phyloP scores from a whole-genome alignment of 2,797 vertebrate genomes.

The Spatula clypeata region DNA sequence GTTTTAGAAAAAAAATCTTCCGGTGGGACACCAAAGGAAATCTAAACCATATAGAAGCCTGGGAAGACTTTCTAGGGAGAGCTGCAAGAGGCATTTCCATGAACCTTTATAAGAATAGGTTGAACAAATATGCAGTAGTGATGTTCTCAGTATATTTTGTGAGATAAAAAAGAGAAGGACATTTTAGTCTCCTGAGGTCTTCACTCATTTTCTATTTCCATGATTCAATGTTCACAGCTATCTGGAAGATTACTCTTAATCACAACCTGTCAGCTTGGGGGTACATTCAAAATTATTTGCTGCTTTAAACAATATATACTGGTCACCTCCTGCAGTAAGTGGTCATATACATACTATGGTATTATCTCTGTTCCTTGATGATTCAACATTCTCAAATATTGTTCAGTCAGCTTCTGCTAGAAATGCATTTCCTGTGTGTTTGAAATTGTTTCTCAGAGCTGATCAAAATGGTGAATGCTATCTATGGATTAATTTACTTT shows the following conservation, averaged over 20 bases:
- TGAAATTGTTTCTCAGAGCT: background rate
- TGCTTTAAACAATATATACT: background rate
- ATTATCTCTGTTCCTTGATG: background rate
- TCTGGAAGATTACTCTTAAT: background rate
- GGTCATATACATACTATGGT: background rate
- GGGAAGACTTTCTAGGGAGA: background rate
- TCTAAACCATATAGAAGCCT: background rate
- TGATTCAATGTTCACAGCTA: background rate
- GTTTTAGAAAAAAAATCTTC: background rate
- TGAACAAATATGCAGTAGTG: slow-evolving; percentile 23
- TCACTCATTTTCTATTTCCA: background rate
- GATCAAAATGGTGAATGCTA: background rate
- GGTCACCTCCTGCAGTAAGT: background rate
- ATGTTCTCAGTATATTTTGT: background rate
- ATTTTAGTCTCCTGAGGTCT: background rate
- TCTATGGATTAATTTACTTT: background rate
- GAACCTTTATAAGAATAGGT: background rate
- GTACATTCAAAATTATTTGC: background rate
- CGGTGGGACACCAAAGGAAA: background rate
- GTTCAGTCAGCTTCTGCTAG: background rate
- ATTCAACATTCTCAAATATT: background rate
- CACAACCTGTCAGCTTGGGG: background rate
- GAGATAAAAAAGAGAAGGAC: background rate
- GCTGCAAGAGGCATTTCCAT: background rate
- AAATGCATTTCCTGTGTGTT: background rate